Evolutionary conservation across 35 echinoderm and acorn worm species (phyloP), one percentile per base, ranked within the genome.

Genomic region (Anneissia japonica): DNA sequence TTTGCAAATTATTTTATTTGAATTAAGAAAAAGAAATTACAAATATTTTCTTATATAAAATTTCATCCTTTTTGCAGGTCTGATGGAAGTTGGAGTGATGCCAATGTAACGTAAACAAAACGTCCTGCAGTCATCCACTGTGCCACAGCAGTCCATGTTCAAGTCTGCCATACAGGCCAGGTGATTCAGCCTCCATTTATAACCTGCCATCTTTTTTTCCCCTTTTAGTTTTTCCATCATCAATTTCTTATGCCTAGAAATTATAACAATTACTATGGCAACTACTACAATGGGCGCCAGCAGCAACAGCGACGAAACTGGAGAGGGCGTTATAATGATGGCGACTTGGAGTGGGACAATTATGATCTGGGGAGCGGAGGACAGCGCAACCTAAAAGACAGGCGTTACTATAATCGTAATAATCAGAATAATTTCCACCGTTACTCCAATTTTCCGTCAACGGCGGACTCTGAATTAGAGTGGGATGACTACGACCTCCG

Each of bases 401-500:
- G 74, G 26, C 51, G 51, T 64, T 64, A 64, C 51, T 23, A 64
- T 64, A 64, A 64, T 64, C 51, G 51, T 64, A 64, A 64, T 26
- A 64, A 64, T 64, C 51, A 9, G 19, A 64, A 64, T 64, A 9
- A 64, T 64, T 64, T 64, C 19, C 51, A 64, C 19, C 51, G 51
- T 26, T 64, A 64, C 19, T 64, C 51, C 51, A 64, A 64, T 23
- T 76, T 84, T 35, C 86, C 90, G 30, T 81, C 89, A 30, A 88
- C 86, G 46, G 84, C 72, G 39, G 96, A 99, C 36, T 91, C 89
- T 31, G 96, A 99, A 16, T 76, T 99, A 13, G 96, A 99, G 72
- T 99, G 96, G 96, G 96, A 99, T 90, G 96, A 99, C 73, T 99
- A 94, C 73, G 96, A 99, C 38, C 73, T 99, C 19, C 80, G 92